These are phyloP conservation scores for Ligdia adustata DNA, from an alignment of 2,888 invertebrate species.

Conservation along the genomic window DNA sequence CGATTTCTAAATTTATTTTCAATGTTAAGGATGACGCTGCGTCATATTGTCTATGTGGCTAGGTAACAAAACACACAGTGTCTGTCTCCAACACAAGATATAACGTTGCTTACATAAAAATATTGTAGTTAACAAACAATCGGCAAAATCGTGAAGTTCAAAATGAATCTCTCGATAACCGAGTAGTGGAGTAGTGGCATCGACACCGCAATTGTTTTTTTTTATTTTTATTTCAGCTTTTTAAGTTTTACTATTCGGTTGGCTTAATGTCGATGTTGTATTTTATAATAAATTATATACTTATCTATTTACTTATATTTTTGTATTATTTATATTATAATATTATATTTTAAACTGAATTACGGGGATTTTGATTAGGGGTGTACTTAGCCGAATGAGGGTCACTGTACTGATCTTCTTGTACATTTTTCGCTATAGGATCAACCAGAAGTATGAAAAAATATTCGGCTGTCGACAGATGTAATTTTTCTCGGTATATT, in stretches of 20 bases:
- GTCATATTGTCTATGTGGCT: slow-evolving; percentile 47
- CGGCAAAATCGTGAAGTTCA: slow-evolving; percentile 42
- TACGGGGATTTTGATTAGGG: too few species aligned
- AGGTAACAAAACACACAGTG: slow-evolving; percentile 44
- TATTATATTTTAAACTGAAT: slow-evolving; percentile 1
- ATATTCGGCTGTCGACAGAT: too few species aligned
- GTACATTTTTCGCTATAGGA: too few species aligned
- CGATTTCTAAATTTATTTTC: too few species aligned
- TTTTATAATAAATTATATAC: slow-evolving; percentile 1
- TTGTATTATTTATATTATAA: slow-evolving; percentile 2
- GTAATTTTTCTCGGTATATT: too few species aligned
- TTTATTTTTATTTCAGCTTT: slow-evolving; percentile 25
- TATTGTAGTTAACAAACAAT: slow-evolving; percentile 38
- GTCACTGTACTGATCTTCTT: too few species aligned
- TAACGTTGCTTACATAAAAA: slow-evolving; percentile 42
- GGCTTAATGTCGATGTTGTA: slow-evolving; percentile 24
- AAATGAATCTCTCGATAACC: slow-evolving; percentile 40
- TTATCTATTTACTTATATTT: slow-evolving; percentile 3
- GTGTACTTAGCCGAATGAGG: too few species aligned
- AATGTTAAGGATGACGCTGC: slow-evolving; percentile 72
- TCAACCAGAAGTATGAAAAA: too few species aligned
- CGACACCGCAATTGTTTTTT: slow-evolving; percentile 31
- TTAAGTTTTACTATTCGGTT: slow-evolving; percentile 18
- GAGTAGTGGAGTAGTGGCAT: slow-evolving; percentile 48
- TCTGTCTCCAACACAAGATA: slow-evolving; percentile 51